Percentiles rank a stretch among this genome's conserved stretches.
Evolutionary conservation across 2,888 invertebrate species (phyloP).

Genomic region (Trachelus tabidus): DNA sequence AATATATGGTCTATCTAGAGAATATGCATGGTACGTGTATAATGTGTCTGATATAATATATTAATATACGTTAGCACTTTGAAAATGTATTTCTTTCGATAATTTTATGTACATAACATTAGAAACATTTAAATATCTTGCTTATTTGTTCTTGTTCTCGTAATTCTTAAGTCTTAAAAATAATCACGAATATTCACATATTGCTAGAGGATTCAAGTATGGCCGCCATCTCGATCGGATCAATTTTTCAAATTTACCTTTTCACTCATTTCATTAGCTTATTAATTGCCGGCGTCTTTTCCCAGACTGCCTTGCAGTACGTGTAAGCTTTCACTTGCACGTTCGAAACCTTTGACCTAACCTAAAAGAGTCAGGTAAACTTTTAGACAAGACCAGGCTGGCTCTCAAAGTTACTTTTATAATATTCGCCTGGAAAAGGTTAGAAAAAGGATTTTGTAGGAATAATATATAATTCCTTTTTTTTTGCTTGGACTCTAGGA

Average conservation of each 20-base stretch:
- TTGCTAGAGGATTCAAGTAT: slow-evolving; percentile 36
- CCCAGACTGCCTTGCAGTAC: no score
- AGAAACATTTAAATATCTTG: slow-evolving; percentile 56
- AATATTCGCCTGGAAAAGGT: slow-evolving; percentile 33
- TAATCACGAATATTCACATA: slow-evolving; percentile 46
- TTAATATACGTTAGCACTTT: slow-evolving; percentile 16
- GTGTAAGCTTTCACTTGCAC: no score
- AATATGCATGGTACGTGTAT: background rate
- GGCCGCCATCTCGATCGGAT: slow-evolving; percentile 9
- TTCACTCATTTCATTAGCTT: background rate
- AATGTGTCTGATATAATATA: slow-evolving; percentile 6
- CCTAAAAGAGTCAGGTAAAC: slow-evolving; percentile 15
- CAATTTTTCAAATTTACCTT: background rate
- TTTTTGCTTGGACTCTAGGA: background rate
- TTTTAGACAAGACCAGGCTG: slow-evolving; percentile 9
- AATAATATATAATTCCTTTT: slow-evolving; percentile 23
- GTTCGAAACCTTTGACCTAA: background rate
- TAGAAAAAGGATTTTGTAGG: slow-evolving; percentile 31
- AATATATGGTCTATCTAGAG: no score
- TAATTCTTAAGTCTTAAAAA: slow-evolving; percentile 43
- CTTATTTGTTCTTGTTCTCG: slow-evolving; percentile 30
- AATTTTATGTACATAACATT: slow-evolving; percentile 58
- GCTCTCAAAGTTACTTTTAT: slow-evolving; percentile 12
- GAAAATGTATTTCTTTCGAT: slow-evolving; percentile 28
- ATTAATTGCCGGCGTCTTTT: no score